Evolutionary conservation across 1,140 invertebrate species (phyloP).

Genomic region (Anastrepha obliqua): DNA sequence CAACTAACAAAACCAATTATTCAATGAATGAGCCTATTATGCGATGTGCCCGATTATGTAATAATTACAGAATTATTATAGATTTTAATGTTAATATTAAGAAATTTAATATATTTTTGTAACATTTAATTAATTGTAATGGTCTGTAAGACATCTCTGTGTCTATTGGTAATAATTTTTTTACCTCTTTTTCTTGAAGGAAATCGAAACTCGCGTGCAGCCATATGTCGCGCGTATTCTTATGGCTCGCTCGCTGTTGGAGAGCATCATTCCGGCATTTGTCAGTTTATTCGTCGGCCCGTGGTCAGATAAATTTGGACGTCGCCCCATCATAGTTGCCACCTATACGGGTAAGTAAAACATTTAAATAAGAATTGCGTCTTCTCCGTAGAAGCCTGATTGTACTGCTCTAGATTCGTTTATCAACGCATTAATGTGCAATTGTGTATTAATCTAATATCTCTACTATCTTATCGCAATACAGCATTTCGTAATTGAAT

Average conservation of each 20-base stretch:
- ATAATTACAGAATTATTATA: too few species aligned
- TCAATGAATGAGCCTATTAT: too few species aligned
- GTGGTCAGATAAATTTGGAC: slow-evolving; percentile 84
- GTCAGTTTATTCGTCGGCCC: slow-evolving; percentile 82
- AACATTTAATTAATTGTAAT: too few species aligned
- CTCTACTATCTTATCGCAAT: not conserved
- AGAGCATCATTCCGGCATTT: slow-evolving; percentile 79
- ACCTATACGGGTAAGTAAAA: slow-evolving; percentile 75
- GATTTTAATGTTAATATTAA: too few species aligned
- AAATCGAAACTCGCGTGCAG: slow-evolving; percentile 79
- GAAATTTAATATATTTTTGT: too few species aligned
- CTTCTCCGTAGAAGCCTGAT: too few species aligned
- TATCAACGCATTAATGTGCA: not conserved
- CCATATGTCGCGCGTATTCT: slow-evolving; percentile 78
- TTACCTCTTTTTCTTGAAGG: slow-evolving; percentile 58
- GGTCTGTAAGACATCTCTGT: too few species aligned
- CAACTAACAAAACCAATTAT: too few species aligned
- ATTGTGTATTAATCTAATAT: not conserved
- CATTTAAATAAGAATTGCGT: not conserved
- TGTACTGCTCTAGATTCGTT: too few species aligned
- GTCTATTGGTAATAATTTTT: too few species aligned
- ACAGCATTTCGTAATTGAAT: not conserved
- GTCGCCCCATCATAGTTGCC: slow-evolving; percentile 80
- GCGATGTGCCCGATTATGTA: too few species aligned
- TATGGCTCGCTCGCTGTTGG: slow-evolving; percentile 78